Base-by-base conservation (phyloP, 30 jellyfish, hydroid and myxozoan species). In the Cassiopea andromeda region DNA sequence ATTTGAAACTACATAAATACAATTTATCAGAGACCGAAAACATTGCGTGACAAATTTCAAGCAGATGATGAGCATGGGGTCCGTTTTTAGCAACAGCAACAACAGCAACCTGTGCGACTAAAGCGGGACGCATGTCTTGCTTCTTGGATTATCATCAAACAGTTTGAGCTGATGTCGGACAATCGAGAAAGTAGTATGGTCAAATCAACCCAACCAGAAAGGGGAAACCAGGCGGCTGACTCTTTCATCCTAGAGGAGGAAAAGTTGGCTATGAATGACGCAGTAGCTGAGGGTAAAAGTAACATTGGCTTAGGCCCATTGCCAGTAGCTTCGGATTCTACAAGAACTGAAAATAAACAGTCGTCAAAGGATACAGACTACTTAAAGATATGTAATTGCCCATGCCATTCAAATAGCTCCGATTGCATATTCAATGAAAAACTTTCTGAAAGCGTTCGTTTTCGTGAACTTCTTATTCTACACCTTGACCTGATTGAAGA, bases 401-500 rank as follows among this genome's bases (percentile, higher is more conserved):
- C 85, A 47, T 87, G 94, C 66, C 94, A 87, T 61, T n/a, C 48
- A 17, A 69, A 69, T 10, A 72, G 66, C 61, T 64, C 60, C 46
- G 43, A 68, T 73, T 87, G 94, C 73, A 15, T 60, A 50, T 87
- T 49, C 57, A 78, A 78, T 50, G 82, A 69, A 14, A 87, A 77
- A 5, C 13, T 69, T 44, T 45, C 88, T 3, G 96, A 89, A 75
- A 73, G 92, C 44, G 50, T 77, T 0, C 77, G 76, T 19, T 89
- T 89, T 73, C 91, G 96, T 46, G 92, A 81, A 45, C 83, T 89
- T 2, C 90, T 91, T 7, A 48, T 91, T 85, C 88, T 91, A 2
- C 97, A 91, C 46, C 90, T 91, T 27, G 97, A 91, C 60, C 44
- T 91, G 68, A 91, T 91, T 47, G 94, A 91, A 71, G 91, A 91